phyloP scores from a whole-genome alignment of 1,140 invertebrate genomes.

The Drosophila serrata region DNA sequence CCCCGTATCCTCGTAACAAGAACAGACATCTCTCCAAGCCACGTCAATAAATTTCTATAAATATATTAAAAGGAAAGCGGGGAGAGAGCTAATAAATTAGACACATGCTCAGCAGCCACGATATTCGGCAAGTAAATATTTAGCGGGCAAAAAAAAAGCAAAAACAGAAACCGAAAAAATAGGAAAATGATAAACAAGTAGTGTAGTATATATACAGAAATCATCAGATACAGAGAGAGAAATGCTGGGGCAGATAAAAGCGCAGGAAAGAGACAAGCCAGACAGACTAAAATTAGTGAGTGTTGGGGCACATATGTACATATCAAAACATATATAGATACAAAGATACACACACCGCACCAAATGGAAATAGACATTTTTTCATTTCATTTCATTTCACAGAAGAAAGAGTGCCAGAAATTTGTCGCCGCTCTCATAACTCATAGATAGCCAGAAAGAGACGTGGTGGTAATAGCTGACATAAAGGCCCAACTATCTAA shows the following conservation, averaged over 20 bases:
- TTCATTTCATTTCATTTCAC: constrained; percentile 28
- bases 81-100: constrained; percentile 69
- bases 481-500: constrained; percentile 15
- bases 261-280: constrained; percentile 30
- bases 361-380: constrained; percentile 38
- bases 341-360: constrained; percentile 13
- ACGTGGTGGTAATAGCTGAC: constrained; percentile 2
- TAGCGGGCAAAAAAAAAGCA: constrained; percentile 28
- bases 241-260: constrained; percentile 22
- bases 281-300: constrained; percentile 73
- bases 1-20: not conserved
- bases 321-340: constrained; percentile 27
- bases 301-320: not conserved
- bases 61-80: constrained; percentile 42
- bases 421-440: constrained; percentile 36
- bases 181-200: constrained; percentile 31
- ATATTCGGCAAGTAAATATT: constrained; percentile 66
- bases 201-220: constrained; percentile 40
- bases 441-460: constrained; percentile 6
- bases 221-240: constrained; percentile 55
- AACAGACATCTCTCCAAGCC: constrained; percentile 7
- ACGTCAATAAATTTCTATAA: constrained; percentile 61
- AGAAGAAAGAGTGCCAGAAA: constrained; percentile 31
- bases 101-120: constrained; percentile 48
- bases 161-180: constrained; percentile 11